Evolutionary conservation across 2,113 vertebrate species (phyloP).

Genomic region (Sisor rabdophorus): DNA sequence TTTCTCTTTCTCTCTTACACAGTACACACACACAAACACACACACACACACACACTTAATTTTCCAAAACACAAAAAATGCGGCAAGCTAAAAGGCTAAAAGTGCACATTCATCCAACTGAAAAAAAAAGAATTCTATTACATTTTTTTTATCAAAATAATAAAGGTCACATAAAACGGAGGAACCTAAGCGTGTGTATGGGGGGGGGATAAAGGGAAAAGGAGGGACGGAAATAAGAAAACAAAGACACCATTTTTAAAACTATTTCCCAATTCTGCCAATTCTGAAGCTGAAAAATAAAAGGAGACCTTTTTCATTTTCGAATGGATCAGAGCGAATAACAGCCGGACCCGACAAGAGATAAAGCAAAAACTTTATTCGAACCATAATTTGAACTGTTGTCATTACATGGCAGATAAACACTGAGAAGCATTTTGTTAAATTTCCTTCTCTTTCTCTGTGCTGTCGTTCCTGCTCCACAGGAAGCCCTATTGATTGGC

Average conservation of each 20-base stretch:
- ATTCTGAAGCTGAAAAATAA: not conserved
- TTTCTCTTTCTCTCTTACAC: not conserved
- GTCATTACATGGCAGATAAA: not conserved
- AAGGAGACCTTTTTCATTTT: too few species aligned
- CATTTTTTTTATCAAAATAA: constrained; percentile 32
- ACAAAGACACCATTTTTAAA: constrained; percentile 21
- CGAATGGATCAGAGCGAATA: not conserved
- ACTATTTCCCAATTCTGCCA: constrained; percentile 13
- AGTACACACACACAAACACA: not conserved
- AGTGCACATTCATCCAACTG: constrained; percentile 6
- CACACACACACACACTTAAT: not conserved
- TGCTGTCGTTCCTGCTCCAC: not conserved
- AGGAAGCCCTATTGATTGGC: constrained; percentile 6
- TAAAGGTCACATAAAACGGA: constrained; percentile 36
- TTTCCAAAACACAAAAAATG: not conserved
- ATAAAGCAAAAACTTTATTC: too few species aligned
- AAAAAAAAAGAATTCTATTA: not conserved
- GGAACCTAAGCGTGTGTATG: not conserved
- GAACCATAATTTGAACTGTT: too few species aligned
- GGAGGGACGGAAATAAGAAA: constrained; percentile 19
- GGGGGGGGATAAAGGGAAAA: constrained; percentile 19
- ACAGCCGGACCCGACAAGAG: too few species aligned
- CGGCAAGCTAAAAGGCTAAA: constrained; percentile 4
- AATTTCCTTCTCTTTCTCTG: not conserved
- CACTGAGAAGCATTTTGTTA: not conserved